A percentile compares a stretch with the other conserved stretches of the same genome.
phyloP scores from a whole-genome alignment of 2,797 vertebrate genomes.

The Lophotriccus pileatus region DNA sequence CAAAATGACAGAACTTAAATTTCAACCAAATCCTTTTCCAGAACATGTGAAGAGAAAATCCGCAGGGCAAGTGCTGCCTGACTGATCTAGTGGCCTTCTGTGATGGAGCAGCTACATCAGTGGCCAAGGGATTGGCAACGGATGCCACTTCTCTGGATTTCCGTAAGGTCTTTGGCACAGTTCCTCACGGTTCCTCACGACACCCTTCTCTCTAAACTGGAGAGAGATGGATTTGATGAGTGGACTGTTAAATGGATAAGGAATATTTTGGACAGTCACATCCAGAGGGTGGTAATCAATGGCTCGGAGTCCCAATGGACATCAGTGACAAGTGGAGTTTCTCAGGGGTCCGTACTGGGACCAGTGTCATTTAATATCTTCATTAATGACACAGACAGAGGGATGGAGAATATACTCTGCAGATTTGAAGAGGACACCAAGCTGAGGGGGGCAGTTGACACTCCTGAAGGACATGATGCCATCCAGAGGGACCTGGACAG shows the following conservation, averaged over 20 bases:
- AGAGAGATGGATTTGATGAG: neutral
- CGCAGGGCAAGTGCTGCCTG: neutral
- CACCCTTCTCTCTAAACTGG: neutral
- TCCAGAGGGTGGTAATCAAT: neutral
- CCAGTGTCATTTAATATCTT: neutral
- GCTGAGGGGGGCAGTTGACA: neutral
- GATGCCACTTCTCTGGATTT: rapidly evolving
- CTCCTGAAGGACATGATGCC: neutral
- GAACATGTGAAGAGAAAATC: neutral
- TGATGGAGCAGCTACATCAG: too few relatives aligned
- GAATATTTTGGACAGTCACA: neutral
- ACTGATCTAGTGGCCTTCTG: neutral
- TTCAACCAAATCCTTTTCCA: neutral
- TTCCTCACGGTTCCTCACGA: too few relatives aligned
- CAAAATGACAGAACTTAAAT: neutral
- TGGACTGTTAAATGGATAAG: neutral
- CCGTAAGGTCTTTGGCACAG: neutral
- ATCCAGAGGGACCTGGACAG: neutral
- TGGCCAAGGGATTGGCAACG: neutral
- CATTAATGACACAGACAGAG: neutral
- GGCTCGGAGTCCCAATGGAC: neutral
- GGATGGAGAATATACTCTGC: neutral
- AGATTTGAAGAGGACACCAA: neutral
- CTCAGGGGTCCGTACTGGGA: neutral
- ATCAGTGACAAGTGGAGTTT: neutral